These are phyloP conservation scores for Patella pellucida DNA, from an alignment of 2,888 invertebrate species.

Conservation along the genomic window DNA sequence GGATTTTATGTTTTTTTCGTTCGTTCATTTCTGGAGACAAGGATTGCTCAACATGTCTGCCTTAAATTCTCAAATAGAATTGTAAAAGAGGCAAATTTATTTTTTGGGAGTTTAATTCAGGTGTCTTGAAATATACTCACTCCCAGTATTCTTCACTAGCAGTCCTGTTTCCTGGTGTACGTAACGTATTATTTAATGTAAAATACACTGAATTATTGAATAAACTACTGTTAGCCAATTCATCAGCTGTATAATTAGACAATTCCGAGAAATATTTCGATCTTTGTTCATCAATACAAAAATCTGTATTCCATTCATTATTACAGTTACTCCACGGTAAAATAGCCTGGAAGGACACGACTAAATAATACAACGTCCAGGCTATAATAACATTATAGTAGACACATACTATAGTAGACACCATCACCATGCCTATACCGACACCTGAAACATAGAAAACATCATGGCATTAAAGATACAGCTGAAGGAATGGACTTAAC, in stretches of 20 bases:
- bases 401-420: conserved; percentile 70
- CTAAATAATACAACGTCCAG: conserved; percentile 71
- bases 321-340: conserved; percentile 70
- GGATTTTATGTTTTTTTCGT: no score
- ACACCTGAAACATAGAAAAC: conserved; percentile 58
- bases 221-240: not conserved
- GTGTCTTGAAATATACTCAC: conserved; percentile 57
- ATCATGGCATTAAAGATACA: no score
- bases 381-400: conserved; percentile 72
- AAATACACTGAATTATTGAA: conserved; percentile 3
- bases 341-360: conserved; percentile 65
- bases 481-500: no score
- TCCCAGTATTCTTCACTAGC: conserved; percentile 65
- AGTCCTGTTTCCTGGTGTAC: conserved; percentile 22
- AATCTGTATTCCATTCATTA: conserved; percentile 68
- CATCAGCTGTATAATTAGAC: conserved; percentile 12
- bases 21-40: no score
- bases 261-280: conserved; percentile 9
- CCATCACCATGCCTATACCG: conserved; percentile 70
- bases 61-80: no score
- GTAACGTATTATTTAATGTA: not conserved
- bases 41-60: no score
- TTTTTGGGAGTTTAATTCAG: not conserved
- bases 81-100: no score
- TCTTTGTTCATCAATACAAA: conserved; percentile 41